Evolutionary conservation across 2,888 invertebrate genomes (phyloP).

Genomic region (Digitonthophagus gazella): DNA sequence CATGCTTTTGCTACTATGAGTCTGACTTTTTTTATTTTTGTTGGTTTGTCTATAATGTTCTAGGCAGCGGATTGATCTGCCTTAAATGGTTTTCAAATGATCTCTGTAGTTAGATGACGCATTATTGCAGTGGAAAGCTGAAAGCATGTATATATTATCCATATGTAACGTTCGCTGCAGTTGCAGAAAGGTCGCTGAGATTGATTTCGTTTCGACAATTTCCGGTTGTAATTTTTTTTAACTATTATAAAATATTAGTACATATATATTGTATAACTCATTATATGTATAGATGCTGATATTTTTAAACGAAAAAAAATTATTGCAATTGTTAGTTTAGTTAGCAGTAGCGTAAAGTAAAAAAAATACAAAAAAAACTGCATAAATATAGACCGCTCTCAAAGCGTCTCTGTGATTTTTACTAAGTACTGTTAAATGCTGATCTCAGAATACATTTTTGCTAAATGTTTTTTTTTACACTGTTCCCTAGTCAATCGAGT

Average conservation of each 20-base stretch:
- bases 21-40: slow-evolving; percentile 35
- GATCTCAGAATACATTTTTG: slow-evolving; percentile 46
- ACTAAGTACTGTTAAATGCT: slow-evolving; percentile 44
- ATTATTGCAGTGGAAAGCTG: slow-evolving; percentile 36
- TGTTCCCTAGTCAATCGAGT: slow-evolving; percentile 51
- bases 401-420: slow-evolving; percentile 54
- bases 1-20: slow-evolving; percentile 48
- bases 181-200: slow-evolving; percentile 6
- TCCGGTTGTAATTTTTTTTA: slow-evolving; percentile 33
- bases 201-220: slow-evolving; percentile 9
- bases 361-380: slow-evolving; percentile 36
- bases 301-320: slow-evolving; percentile 48
- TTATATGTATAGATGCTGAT: slow-evolving; percentile 42
- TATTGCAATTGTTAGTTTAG: slow-evolving; percentile 50
- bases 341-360: slow-evolving; percentile 35
- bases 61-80: slow-evolving; percentile 39
- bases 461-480: slow-evolving; percentile 49
- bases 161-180: slow-evolving; percentile 9
- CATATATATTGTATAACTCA: slow-evolving; percentile 28
- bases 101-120: slow-evolving; percentile 50
- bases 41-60: slow-evolving; percentile 34
- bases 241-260: slow-evolving; percentile 28
- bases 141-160: slow-evolving; percentile 40
- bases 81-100: slow-evolving; percentile 52
- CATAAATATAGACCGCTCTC: slow-evolving; percentile 49